Base-by-base conservation (phyloP, 2,113 vertebrate genomes). In the Larimichthys polyactis region DNA sequence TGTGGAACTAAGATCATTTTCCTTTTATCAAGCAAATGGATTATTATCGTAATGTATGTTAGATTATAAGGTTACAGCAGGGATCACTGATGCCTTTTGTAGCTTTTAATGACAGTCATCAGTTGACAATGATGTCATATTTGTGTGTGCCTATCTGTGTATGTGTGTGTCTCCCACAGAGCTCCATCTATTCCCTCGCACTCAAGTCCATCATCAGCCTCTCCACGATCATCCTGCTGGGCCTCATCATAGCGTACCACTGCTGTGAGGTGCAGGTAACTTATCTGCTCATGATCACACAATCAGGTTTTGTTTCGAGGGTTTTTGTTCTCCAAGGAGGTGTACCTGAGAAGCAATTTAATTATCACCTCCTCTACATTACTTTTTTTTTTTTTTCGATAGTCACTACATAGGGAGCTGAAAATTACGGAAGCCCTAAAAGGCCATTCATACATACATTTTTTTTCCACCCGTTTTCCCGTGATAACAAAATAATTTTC, bases 171-270 rank as follows among this genome's bases (percentile, higher is more conserved):
- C 5, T 27, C n/a, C 84, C 77, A 17, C 92, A 99, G 98, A 97
- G 96, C 87, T 99, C 98, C 1, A 92, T 97, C 54, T 98, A 96
- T 81, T 99, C 98, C 1, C 96, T 99, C 46, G 93, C 96, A 32
- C 94, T 99, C 90, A 99, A 99, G 95, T 97, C 97, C 90, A 91
- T 99, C 94, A 99, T 99, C 96, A 99, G 96, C 88, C 93, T 98
- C 43, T 98, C 98, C 29, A 99, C 98, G 0, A 58, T 96, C 83
- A 94, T 99, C 91, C 94, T 99, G 81, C 94, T 99, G 60, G 96
- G 97, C 65, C 96, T 99, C 78, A 96, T 99, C 49, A 70, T 98
- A 69, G 96, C 98, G 81, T 99, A 98, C 92, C 98, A 99, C 32
- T 96, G 96, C 87, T 93, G 97, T 64, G 97, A 99, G 92, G 96